A percentile compares a stretch with the other conserved stretches of the same genome.
phyloP scores from a whole-genome alignment of 2,797 vertebrate species.

The Nyctalus aviator region DNA sequence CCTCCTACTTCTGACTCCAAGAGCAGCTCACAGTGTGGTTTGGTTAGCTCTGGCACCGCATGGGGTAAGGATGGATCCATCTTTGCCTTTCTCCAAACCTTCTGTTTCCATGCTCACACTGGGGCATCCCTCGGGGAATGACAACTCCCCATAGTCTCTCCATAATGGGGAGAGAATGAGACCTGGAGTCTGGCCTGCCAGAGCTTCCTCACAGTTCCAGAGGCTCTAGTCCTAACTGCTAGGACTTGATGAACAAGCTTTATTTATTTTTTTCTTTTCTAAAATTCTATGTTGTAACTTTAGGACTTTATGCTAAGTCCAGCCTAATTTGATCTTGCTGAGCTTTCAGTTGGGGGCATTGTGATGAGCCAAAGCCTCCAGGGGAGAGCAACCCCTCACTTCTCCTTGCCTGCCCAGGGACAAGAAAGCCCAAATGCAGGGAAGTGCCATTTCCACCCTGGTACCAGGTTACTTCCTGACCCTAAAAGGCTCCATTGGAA shows the following conservation, averaged over 20 bases:
- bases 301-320: not conserved
- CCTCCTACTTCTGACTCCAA: not conserved
- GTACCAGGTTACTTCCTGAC: not conserved
- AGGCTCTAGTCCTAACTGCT: not conserved
- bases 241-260: not conserved
- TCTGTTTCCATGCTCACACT: not conserved
- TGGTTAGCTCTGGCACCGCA: not conserved
- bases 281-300: not conserved
- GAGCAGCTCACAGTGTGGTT: not conserved
- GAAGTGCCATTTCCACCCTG: not conserved
- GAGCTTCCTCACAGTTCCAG: not conserved
- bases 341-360: not conserved
- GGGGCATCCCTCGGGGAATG: not conserved
- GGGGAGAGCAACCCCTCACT: not conserved
- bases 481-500: not conserved
- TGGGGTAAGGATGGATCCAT: accelerated
- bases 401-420: not conserved
- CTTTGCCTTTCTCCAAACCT: not conserved
- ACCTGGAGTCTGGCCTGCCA: not conserved
- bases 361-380: not conserved
- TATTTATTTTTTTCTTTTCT: constrained; percentile 30
- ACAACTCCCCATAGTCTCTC: not conserved
- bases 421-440: not conserved
- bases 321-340: not conserved
- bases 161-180: not conserved